Percentiles rank a stretch among this genome's conserved stretches.
Evolutionary conservation across 2,888 invertebrate genomes (phyloP).

Genomic region (Zhuqinia jingwanae): DNA sequence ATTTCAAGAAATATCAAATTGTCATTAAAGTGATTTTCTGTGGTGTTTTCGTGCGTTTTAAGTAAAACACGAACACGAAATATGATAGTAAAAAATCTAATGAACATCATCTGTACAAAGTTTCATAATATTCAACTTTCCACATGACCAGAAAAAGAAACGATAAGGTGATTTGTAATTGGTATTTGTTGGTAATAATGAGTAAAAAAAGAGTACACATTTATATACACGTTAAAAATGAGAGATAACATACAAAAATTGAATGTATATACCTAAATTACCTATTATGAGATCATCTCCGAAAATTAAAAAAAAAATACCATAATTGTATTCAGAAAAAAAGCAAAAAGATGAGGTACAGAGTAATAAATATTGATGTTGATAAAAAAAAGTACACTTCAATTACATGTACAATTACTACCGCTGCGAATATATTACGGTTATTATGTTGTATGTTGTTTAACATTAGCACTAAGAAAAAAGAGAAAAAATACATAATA

Average conservation of each 20-base stretch:
- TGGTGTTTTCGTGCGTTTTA: too few relatives aligned
- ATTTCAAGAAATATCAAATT: too few relatives aligned
- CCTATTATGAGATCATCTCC: too few relatives aligned
- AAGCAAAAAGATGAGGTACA: constrained; percentile 20
- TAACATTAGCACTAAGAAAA: constrained; percentile 26
- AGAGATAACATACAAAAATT: neutral
- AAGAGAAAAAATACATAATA: constrained; percentile 9
- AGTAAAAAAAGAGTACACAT: neutral
- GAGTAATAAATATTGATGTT: constrained; percentile 31
- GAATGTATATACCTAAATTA: too few relatives aligned
- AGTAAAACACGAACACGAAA: too few relatives aligned
- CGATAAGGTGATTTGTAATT: constrained; percentile 11
- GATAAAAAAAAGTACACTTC: constrained; percentile 41
- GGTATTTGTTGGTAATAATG: neutral
- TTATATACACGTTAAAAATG: neutral
- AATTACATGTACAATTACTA: constrained; percentile 1
- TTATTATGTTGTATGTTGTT: neutral
- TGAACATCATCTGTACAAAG: neutral
- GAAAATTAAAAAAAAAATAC: neutral
- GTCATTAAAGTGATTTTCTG: too few relatives aligned
- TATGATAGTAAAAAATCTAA: neutral
- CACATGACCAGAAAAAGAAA: neutral
- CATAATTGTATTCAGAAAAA: constrained; percentile 38
- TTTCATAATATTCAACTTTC: too few relatives aligned
- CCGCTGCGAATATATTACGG: constrained; percentile 10